phyloP scores from a whole-genome alignment of 2,113 vertebrate genomes.

The Corvus moneduloides region DNA sequence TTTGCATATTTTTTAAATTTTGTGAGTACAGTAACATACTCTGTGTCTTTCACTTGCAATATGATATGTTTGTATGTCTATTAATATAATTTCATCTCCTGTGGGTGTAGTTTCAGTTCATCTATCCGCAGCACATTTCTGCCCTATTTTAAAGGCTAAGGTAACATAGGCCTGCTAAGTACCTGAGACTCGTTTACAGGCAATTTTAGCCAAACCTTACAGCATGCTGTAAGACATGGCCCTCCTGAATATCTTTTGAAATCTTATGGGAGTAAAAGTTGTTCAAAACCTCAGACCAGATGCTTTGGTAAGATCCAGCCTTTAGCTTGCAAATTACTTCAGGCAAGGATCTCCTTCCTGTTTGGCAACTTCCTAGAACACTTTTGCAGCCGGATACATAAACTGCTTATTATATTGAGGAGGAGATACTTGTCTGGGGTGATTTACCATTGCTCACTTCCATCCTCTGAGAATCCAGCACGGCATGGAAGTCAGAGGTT shows the following conservation, averaged over 20 bases:
- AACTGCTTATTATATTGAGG: conserved; percentile 18
- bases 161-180: background rate
- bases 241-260: conserved; percentile 13
- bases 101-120: background rate
- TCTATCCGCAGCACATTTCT: background rate
- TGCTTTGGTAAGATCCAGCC: conserved; percentile 20
- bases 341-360: conserved; percentile 47
- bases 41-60: background rate
- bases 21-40: background rate
- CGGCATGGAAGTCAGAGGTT: background rate
- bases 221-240: background rate
- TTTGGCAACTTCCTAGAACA: conserved; percentile 40
- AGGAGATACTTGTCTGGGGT: background rate
- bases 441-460: background rate
- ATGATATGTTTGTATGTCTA: background rate
- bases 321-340: conserved; percentile 41
- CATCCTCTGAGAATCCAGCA: background rate
- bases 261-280: conserved; percentile 24
- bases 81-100: background rate
- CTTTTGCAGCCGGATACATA: conserved; percentile 26
- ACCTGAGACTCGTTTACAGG: background rate
- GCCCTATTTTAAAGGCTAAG: background rate
- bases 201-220: conserved; percentile 18
- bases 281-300: conserved; percentile 42
- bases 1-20: background rate